phyloP scores from a whole-genome alignment of 2,797 vertebrate genomes.

The Aeoliscus strigatus region DNA sequence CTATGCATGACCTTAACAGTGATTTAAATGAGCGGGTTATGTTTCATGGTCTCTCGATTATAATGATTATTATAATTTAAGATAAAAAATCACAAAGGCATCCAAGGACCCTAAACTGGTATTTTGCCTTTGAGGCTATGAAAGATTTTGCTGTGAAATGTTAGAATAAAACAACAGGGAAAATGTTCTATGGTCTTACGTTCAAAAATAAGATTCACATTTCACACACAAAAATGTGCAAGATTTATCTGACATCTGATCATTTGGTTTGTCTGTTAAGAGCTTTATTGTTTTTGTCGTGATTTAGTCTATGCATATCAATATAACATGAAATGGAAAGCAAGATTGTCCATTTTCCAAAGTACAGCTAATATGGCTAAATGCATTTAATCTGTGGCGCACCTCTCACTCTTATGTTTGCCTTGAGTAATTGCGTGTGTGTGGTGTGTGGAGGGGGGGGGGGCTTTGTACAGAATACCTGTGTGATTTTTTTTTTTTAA shows the following conservation, averaged over 20 bases:
- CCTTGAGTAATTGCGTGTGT: conserved; percentile 32
- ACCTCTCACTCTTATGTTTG: conserved; percentile 45
- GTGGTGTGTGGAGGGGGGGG: conserved; percentile 13
- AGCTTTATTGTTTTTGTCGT: conserved; percentile 69
- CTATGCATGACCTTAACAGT: conserved; percentile 58
- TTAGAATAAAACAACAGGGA: conserved; percentile 43
- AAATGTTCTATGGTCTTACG: conserved; percentile 42
- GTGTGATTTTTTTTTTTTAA: conserved; percentile 31
- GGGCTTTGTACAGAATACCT: conserved; percentile 5
- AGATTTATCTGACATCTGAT: conserved; percentile 63
- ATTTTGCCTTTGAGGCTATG: conserved; percentile 58
- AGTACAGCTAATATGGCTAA: conserved; percentile 56
- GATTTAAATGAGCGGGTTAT: conserved; percentile 52
- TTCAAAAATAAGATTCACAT: conserved; percentile 53
- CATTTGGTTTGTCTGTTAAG: conserved; percentile 64
- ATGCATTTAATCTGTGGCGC: conserved; percentile 66
- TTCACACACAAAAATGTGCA: conserved; percentile 60
- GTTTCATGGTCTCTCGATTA: conserved; percentile 51
- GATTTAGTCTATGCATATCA: conserved; percentile 75
- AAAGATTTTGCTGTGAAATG: conserved; percentile 67
- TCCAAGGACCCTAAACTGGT: conserved; percentile 64
- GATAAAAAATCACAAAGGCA: conserved; percentile 59
- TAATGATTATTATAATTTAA: conserved; percentile 68
- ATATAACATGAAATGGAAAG: conserved; percentile 66
- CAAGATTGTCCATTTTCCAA: conserved; percentile 55